A percentile compares a stretch with the other conserved stretches of the same genome.
These are phyloP conservation scores for Dasyornis broadbenti DNA, from an alignment of 2,113 vertebrate genomes.

Conservation along the genomic window DNA sequence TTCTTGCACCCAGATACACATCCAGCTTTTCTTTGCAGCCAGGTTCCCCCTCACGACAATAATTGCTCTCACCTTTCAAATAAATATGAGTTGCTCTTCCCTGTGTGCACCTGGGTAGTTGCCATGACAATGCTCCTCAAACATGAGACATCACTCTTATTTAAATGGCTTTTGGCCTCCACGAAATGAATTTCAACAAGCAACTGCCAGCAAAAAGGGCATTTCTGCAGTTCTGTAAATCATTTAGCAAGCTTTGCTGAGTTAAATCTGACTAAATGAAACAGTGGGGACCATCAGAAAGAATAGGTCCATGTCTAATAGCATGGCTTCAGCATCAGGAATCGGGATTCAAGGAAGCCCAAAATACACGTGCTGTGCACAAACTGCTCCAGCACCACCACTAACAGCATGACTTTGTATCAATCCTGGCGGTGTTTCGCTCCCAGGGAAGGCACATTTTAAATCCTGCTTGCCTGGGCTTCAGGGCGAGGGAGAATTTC, in stretches of 20 bases:
- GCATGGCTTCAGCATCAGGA: neutral
- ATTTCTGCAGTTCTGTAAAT: constrained; percentile 38
- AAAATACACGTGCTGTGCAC: neutral
- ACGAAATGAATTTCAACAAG: constrained; percentile 46
- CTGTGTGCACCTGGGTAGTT: constrained; percentile 31
- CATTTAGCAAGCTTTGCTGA: constrained; percentile 16
- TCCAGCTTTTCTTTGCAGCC: neutral
- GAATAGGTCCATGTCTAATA: neutral
- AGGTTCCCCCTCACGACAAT: neutral
- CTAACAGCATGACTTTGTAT: neutral
- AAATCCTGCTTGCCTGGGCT: neutral
- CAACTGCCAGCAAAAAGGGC: neutral
- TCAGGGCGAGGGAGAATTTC: neutral
- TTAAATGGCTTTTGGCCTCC: constrained; percentile 27
- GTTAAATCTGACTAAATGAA: neutral
- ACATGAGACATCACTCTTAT: constrained; percentile 11
- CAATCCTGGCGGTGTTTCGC: neutral
- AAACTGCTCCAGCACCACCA: neutral
- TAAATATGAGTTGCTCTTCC: neutral
- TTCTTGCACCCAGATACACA: neutral
- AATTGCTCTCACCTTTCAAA: constrained; percentile 57
- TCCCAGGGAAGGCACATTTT: neutral
- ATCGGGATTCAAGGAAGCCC: neutral
- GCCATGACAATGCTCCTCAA: constrained; percentile 63
- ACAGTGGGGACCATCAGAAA: neutral